A percentile compares a stretch with the other conserved stretches of the same genome.
phyloP scores from a whole-genome alignment of 2,113 vertebrate species.

The Coreoperca whiteheadi region DNA sequence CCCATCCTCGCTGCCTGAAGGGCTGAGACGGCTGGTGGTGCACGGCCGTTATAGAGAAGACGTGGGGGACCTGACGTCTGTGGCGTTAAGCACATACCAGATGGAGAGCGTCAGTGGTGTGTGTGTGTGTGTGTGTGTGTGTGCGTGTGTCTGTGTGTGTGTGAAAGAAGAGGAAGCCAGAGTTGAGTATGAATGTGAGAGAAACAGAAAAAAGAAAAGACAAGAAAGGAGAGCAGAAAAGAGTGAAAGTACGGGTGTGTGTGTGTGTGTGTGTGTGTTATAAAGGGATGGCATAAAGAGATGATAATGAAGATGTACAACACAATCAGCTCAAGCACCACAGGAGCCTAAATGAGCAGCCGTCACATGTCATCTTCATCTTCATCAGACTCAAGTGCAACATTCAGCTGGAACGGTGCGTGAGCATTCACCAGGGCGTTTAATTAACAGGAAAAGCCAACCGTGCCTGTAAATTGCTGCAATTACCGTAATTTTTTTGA shows the following conservation, averaged over 20 bases:
- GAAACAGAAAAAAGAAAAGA: not conserved
- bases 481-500: conserved; percentile 29
- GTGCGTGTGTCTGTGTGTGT: conserved; percentile 8
- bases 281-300: not conserved
- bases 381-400: not conserved
- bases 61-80: conserved; percentile 34
- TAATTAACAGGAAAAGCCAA: conserved; percentile 27
- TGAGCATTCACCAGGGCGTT: conserved; percentile 15
- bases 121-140: conserved; percentile 9
- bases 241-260: not conserved
- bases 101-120: conserved; percentile 44
- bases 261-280: not conserved
- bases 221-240: not conserved
- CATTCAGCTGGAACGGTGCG: not conserved
- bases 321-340: not conserved
- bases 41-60: conserved; percentile 22
- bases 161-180: not conserved
- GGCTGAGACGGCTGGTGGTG: conserved; percentile 35
- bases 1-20: conserved; percentile 18
- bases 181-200: conserved; percentile 1
- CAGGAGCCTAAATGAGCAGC: conserved; percentile 15
- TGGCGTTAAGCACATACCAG: conserved; percentile 42
- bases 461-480: not conserved
- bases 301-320: not conserved
- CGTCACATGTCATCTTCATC: conserved; percentile 14